Conservation (phyloP, 1,140 invertebrate species). For the Carposina sasakii region DNA sequence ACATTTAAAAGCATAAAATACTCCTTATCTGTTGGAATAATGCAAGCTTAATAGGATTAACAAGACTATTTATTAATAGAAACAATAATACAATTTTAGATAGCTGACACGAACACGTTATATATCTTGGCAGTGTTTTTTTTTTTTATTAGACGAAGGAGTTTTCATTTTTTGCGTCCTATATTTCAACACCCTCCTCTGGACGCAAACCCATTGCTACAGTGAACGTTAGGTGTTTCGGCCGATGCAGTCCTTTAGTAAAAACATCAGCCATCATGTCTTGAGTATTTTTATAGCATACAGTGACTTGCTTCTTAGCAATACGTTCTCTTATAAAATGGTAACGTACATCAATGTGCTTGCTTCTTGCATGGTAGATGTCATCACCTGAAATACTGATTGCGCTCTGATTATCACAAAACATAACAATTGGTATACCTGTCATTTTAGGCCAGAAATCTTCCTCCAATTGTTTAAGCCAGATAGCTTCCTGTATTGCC, state of each 20-base stretch:
- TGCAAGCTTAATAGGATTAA: too few relatives aligned
- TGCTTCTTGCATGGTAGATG: conserved; percentile 37
- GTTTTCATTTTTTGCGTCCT: too few relatives aligned
- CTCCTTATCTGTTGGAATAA: too few relatives aligned
- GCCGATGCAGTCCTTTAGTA: conserved; percentile 28
- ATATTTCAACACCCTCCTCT: conserved; percentile 21
- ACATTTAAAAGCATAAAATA: too few relatives aligned
- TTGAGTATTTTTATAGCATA: conserved; percentile 29
- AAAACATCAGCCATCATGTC: conserved; percentile 35
- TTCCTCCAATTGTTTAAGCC: conserved; percentile 24
- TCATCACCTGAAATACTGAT: conserved; percentile 53
- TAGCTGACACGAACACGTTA: too few relatives aligned
- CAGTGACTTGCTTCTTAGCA: conserved; percentile 19
- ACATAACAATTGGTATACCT: conserved; percentile 4
- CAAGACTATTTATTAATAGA: too few relatives aligned
- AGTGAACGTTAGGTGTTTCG: conserved; percentile 15
- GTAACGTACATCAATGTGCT: conserved; percentile 45
- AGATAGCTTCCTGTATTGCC: conserved; percentile 25
- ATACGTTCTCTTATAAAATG: conserved; percentile 41
- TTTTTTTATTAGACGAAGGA: too few relatives aligned
- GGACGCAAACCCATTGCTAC: conserved; percentile 23
- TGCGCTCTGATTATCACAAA: conserved; percentile 46
- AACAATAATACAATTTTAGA: too few relatives aligned
- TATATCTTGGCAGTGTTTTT: too few relatives aligned
- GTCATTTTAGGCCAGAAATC: conserved; percentile 15